phyloP scores from a whole-genome alignment of 2,113 vertebrate species.

The Nerophis ophidion region DNA sequence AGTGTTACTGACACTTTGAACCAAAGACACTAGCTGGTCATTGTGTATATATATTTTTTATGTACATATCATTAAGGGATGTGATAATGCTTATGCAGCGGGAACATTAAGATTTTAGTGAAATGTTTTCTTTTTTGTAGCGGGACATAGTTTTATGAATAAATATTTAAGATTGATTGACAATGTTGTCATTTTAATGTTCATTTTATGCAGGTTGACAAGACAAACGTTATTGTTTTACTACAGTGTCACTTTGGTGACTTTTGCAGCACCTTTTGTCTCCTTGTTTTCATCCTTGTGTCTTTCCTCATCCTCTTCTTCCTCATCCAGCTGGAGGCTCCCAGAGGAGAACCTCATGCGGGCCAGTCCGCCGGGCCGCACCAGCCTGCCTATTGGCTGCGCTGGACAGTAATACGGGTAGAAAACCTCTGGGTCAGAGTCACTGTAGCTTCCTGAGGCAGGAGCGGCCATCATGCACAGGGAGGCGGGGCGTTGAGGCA shows the following conservation, averaged over 20 bases:
- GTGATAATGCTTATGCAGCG: constrained; percentile 22
- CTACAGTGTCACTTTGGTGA: constrained; percentile 18
- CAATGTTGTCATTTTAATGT: not conserved
- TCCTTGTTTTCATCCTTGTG: constrained; percentile 16
- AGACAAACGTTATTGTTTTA: not conserved
- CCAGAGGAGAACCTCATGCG: constrained; percentile 85
- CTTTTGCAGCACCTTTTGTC: constrained; percentile 17
- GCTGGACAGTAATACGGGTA: constrained; percentile 77
- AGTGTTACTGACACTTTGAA: constrained; percentile 47
- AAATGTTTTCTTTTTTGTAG: constrained; percentile 50
- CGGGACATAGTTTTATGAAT: constrained; percentile 62
- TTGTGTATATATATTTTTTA: constrained; percentile 49
- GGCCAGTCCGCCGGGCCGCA: constrained; percentile 66
- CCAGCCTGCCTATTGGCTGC: constrained; percentile 67
- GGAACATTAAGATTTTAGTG: constrained; percentile 51
- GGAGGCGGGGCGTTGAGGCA: constrained; percentile 51
- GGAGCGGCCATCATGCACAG: constrained; percentile 55
- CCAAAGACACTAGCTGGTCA: constrained; percentile 63
- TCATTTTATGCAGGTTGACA: not conserved
- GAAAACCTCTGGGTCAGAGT: constrained; percentile 86
- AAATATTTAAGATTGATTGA: constrained; percentile 69
- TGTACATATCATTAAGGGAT: constrained; percentile 57
- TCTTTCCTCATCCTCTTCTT: constrained; percentile 70
- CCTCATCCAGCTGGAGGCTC: constrained; percentile 89
- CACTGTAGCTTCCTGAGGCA: constrained; percentile 69